Evolutionary conservation across 2,113 vertebrate species (phyloP).

Genomic region (Silurus glanis): DNA sequence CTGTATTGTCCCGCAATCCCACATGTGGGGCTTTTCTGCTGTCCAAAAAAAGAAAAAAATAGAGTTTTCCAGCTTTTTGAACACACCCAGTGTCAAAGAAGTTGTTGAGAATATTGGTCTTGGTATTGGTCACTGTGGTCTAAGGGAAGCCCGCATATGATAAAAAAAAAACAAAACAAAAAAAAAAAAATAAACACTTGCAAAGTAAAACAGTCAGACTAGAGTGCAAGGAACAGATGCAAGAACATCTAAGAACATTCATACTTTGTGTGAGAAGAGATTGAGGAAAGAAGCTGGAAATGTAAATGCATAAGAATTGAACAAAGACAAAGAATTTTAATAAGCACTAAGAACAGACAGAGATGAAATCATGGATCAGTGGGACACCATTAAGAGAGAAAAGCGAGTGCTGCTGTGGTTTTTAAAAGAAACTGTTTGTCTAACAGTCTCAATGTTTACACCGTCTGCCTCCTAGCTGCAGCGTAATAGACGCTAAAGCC

Average conservation of each 20-base stretch:
- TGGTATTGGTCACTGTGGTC: slow-evolving; percentile 9
- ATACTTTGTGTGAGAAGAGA: neutral
- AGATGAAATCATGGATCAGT: neutral
- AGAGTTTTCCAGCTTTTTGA: slow-evolving; percentile 27
- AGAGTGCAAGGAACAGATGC: slow-evolving; percentile 1
- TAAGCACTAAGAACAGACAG: neutral
- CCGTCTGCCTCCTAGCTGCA: neutral
- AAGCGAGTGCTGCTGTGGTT: neutral
- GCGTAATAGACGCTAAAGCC: neutral
- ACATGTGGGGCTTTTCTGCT: slow-evolving; percentile 2
- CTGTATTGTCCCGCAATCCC: neutral
- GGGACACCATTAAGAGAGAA: neutral
- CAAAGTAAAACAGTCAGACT: slow-evolving; percentile 1
- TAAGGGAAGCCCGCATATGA: slow-evolving; percentile 38
- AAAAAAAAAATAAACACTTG: too few relatives aligned
- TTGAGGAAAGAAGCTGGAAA: neutral
- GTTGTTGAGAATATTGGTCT: slow-evolving; percentile 1
- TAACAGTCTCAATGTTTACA: neutral
- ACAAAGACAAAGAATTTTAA: slow-evolving; percentile 16
- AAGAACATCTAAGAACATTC: neutral
- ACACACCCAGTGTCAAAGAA: slow-evolving; percentile 12
- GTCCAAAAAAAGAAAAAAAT: neutral
- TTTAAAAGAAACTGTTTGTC: neutral
- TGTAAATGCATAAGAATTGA: neutral
- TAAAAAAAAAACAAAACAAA: slow-evolving; percentile 1